Evolutionary conservation across 2,888 invertebrate species (phyloP).

Genomic region (Graphium colonna): DNA sequence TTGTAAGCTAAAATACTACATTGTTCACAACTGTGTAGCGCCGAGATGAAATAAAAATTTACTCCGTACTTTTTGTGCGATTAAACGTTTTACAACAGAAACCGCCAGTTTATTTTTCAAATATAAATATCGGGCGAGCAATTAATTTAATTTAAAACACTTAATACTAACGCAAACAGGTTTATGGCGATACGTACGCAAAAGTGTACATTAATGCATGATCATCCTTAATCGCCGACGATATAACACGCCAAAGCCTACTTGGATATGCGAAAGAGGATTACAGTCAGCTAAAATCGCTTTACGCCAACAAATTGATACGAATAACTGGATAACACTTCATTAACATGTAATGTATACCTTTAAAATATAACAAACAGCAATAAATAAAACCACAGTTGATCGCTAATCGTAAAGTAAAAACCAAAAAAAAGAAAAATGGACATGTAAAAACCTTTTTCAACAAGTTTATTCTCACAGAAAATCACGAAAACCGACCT

Average conservation of each 20-base stretch:
- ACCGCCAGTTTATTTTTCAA: no score
- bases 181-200: neutral
- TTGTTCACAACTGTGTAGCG: neutral
- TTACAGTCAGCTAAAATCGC: neutral
- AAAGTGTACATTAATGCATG: neutral
- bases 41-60: neutral
- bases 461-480: no score
- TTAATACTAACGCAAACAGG: neutral
- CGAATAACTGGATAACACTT: neutral
- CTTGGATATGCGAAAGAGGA: conserved; percentile 6
- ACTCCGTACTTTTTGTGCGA: neutral
- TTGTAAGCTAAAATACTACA: conserved; percentile 4
- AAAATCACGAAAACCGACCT: no score
- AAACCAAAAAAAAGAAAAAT: no score
- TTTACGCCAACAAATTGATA: neutral
- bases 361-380: no score
- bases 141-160: no score
- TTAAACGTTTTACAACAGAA: no score
- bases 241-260: conserved; percentile 3
- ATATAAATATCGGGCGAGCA: neutral
- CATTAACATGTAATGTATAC: no score
- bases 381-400: no score
- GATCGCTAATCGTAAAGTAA: no score
- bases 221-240: conserved; percentile 1
- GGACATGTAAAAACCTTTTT: no score